A percentile compares a stretch with the other conserved stretches of the same genome.
Evolutionary conservation across 2,888 invertebrate species (phyloP).

Genomic region (Pomacea canaliculata): DNA sequence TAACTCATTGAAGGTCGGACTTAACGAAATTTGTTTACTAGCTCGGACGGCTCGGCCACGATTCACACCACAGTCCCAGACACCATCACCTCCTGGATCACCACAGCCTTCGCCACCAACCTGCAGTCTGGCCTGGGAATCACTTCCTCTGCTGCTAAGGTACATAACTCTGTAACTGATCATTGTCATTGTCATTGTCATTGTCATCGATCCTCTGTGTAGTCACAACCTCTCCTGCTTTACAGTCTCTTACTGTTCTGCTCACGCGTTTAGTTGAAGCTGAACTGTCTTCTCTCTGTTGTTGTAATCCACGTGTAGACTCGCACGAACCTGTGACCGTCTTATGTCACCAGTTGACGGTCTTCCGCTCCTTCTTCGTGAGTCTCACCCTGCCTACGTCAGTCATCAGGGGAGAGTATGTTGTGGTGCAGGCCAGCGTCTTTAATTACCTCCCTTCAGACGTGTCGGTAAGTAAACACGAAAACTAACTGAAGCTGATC

Average conservation of each 20-base stretch:
- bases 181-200: background rate
- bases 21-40: slow-evolving; percentile 43
- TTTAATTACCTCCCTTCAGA: slow-evolving; percentile 89
- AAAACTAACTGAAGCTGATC: too few species aligned
- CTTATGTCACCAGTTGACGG: slow-evolving; percentile 74
- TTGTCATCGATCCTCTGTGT: too few species aligned
- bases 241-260: too few species aligned
- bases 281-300: too few species aligned
- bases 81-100: slow-evolving; percentile 84
- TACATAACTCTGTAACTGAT: slow-evolving; percentile 47
- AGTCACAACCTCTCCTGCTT: too few species aligned
- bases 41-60: slow-evolving; percentile 70
- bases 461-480: slow-evolving; percentile 58
- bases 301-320: too few species aligned
- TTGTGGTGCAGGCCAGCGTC: slow-evolving; percentile 88
- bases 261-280: too few species aligned
- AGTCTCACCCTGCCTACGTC: slow-evolving; percentile 89
- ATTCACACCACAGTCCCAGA: slow-evolving; percentile 80
- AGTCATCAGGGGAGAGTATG: slow-evolving; percentile 89
- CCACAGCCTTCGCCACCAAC: slow-evolving; percentile 86
- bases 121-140: slow-evolving; percentile 83
- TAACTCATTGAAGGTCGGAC: background rate
- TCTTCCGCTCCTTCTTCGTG: slow-evolving; percentile 87
- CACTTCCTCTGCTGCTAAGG: slow-evolving; percentile 77
- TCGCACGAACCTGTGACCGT: too few species aligned